Conservation (phyloP, 2,888 invertebrate genomes). For the Ectropis crepuscularia region DNA sequence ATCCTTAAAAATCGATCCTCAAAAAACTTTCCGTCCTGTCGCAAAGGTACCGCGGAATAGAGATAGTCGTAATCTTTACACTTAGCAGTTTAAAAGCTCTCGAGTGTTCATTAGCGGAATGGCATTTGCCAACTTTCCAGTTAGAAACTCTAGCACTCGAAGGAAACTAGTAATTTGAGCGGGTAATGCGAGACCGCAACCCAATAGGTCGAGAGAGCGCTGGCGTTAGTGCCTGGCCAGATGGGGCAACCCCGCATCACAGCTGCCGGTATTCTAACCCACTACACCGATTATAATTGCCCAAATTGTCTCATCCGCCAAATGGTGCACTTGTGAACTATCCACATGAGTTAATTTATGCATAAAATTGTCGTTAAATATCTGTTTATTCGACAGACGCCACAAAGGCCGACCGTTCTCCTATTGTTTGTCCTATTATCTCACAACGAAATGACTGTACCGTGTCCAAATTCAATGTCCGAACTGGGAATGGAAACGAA, state of each 20-base stretch:
- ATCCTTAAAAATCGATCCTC: constrained; percentile 37
- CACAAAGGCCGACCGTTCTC: constrained; percentile 37
- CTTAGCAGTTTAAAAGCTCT: constrained; percentile 40
- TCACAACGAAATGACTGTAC: constrained; percentile 44
- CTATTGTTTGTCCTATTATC: constrained; percentile 41
- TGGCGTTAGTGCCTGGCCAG: constrained; percentile 56
- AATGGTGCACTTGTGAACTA: constrained; percentile 59
- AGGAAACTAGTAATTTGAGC: constrained; percentile 64
- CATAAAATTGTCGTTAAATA: constrained; percentile 24
- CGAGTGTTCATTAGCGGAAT: constrained; percentile 25
- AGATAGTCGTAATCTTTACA: constrained; percentile 40
- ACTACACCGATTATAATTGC: constrained; percentile 78
- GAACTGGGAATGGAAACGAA: constrained; percentile 49
- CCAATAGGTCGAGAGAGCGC: constrained; percentile 62
- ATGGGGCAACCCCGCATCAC: constrained; percentile 57
- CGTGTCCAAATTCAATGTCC: constrained; percentile 48
- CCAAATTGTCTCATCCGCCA: constrained; percentile 70
- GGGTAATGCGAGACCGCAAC: constrained; percentile 67
- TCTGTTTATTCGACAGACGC: constrained; percentile 17
- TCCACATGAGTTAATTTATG: constrained; percentile 14
- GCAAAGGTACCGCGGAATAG: constrained; percentile 33
- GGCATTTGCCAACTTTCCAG: constrained; percentile 44
- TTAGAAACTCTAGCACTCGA: constrained; percentile 62
- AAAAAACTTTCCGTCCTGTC: constrained; percentile 35
- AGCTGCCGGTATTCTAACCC: constrained; percentile 78